These are phyloP conservation scores for Romanogobio albipinnatus DNA, from an alignment of 2,113 vertebrate species.

Conservation along the genomic window DNA sequence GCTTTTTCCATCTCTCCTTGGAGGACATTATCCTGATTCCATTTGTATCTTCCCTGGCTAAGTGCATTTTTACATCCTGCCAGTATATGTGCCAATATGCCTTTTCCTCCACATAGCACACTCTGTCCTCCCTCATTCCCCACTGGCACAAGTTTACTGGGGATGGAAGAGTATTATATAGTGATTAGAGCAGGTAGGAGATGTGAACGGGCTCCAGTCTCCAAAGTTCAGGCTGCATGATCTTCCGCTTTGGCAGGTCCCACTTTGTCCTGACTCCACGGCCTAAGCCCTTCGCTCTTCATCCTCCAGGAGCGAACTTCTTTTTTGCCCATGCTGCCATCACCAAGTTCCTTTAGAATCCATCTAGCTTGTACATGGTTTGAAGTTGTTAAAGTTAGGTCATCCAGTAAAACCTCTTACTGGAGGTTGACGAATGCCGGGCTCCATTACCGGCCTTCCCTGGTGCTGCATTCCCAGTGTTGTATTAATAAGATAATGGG, in stretches of 20 bases:
- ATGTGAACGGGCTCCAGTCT: neutral
- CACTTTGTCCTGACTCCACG: neutral
- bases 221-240: neutral
- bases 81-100: neutral
- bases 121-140: neutral
- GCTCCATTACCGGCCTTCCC: neutral
- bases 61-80: neutral
- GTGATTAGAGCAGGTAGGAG: neutral
- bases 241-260: neutral
- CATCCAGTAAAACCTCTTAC: neutral
- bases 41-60: conserved; percentile 2
- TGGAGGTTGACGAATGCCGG: neutral
- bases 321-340: neutral
- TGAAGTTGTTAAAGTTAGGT: neutral
- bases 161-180: neutral
- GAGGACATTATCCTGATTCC: neutral
- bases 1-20: neutral
- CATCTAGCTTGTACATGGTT: neutral
- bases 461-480: neutral
- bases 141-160: conserved; percentile 10
- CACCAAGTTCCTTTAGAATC: neutral
- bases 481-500: neutral
- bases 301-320: neutral
- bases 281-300: neutral
- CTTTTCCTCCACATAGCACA: neutral